Evolutionary conservation across 2,797 vertebrate genomes (phyloP).

Genomic region (Tapirus indicus): DNA sequence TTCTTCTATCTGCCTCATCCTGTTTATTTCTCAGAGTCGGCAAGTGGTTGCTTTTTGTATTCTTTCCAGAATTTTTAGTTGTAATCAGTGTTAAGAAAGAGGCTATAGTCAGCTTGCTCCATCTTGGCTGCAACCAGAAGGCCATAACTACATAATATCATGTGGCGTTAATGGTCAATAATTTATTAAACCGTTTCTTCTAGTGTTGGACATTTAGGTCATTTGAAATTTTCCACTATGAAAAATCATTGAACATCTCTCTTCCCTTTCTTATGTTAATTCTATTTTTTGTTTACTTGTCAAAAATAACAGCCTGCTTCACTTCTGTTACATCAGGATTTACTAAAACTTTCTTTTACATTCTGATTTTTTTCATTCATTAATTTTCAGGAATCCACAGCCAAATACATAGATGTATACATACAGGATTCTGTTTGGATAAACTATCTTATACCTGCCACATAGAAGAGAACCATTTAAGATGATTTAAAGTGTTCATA

Average conservation of each 20-base stretch:
- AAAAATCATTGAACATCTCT: background rate
- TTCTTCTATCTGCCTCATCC: background rate
- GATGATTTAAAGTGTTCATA: background rate
- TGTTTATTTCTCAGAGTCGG: background rate
- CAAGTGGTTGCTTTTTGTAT: background rate
- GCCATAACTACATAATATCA: background rate
- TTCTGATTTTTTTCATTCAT: background rate
- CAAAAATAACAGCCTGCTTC: background rate
- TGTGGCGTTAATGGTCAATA: background rate
- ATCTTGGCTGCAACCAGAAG: background rate
- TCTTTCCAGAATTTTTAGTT: background rate
- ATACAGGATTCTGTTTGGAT: background rate
- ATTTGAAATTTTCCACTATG: background rate
- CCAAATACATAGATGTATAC: background rate
- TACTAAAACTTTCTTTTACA: background rate
- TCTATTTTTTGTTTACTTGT: background rate
- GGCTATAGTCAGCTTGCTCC: background rate
- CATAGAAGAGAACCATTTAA: background rate
- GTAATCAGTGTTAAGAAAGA: background rate
- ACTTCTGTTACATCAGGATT: background rate
- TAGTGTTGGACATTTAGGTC: background rate
- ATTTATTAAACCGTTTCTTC: background rate
- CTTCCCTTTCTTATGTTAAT: background rate
- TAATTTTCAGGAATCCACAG: background rate
- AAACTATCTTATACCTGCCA: background rate